Conservation (phyloP, 2,113 vertebrate genomes). For the Choloepus hoffmanni region DNA sequence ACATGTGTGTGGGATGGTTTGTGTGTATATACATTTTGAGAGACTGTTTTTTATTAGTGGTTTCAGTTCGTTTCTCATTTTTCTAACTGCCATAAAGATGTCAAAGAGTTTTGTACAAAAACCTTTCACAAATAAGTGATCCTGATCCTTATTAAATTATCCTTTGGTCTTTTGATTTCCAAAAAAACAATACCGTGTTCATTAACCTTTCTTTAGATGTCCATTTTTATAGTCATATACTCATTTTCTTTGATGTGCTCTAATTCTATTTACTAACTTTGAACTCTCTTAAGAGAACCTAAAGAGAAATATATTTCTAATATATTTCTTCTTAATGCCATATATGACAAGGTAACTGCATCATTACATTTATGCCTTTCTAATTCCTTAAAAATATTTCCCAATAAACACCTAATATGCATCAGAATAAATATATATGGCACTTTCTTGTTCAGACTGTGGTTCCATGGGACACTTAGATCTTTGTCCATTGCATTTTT, state of each 20-base stretch:
- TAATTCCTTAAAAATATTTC: conserved; percentile 26
- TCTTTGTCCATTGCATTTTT: not conserved
- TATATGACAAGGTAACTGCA: not conserved
- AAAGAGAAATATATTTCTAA: conserved; percentile 12
- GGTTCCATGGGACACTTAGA: not conserved
- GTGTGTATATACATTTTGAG: not conserved
- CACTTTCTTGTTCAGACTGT: not conserved
- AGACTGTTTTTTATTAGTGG: not conserved
- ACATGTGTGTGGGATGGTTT: not conserved
- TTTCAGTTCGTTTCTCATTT: conserved; percentile 36
- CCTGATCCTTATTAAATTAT: conserved; percentile 56
- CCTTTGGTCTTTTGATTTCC: conserved; percentile 23
- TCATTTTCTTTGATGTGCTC: conserved; percentile 52
- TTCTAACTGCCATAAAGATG: conserved; percentile 24
- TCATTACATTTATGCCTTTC: conserved; percentile 46
- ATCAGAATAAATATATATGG: not conserved
- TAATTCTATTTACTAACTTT: conserved; percentile 53
- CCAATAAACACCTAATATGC: not conserved
- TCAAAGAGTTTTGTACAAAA: not conserved
- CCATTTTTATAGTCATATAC: conserved; percentile 35
- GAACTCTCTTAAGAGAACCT: conserved; percentile 32
- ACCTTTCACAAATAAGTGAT: conserved; percentile 48
- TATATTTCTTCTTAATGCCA: conserved; percentile 25
- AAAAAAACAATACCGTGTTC: conserved; percentile 49
- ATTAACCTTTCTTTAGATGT: conserved; percentile 53